Evolutionary conservation across 2,113 vertebrate genomes (phyloP).

Genomic region (Porphyrio hochstetteri): DNA sequence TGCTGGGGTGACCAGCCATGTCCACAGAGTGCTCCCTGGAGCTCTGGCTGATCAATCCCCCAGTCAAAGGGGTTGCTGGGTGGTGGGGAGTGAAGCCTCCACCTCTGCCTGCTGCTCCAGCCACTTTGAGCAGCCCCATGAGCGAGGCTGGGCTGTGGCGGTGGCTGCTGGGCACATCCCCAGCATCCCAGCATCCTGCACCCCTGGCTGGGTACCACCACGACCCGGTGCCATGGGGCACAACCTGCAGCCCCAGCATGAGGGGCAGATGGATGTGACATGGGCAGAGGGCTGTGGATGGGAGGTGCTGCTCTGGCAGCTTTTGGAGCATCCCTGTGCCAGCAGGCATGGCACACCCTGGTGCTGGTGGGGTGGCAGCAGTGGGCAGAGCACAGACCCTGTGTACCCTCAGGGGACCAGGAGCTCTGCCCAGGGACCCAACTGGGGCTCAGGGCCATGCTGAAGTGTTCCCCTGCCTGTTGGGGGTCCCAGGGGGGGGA

Average conservation of each 20-base stretch:
- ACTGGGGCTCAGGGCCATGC: background rate
- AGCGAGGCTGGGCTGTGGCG: background rate
- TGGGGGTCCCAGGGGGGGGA: background rate
- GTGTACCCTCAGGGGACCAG: accelerated
- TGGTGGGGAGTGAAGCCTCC: background rate
- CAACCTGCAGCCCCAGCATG: background rate
- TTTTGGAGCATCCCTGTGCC: background rate
- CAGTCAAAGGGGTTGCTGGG: accelerated
- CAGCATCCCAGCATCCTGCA: background rate
- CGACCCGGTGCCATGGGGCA: too few species aligned
- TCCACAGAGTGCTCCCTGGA: accelerated
- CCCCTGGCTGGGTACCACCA: background rate
- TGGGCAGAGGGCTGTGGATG: accelerated
- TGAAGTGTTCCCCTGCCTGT: background rate
- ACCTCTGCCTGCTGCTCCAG: background rate
- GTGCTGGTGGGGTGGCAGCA: background rate
- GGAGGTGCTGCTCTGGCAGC: background rate
- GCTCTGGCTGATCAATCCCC: background rate
- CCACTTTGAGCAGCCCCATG: accelerated
- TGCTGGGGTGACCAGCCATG: accelerated
- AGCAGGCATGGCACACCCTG: accelerated
- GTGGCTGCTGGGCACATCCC: background rate
- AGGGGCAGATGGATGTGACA: accelerated
- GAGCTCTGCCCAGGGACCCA: accelerated
- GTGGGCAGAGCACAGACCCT: background rate